Conservation (phyloP, 2,888 invertebrate species). For the Acanthosepion esculentum region DNA sequence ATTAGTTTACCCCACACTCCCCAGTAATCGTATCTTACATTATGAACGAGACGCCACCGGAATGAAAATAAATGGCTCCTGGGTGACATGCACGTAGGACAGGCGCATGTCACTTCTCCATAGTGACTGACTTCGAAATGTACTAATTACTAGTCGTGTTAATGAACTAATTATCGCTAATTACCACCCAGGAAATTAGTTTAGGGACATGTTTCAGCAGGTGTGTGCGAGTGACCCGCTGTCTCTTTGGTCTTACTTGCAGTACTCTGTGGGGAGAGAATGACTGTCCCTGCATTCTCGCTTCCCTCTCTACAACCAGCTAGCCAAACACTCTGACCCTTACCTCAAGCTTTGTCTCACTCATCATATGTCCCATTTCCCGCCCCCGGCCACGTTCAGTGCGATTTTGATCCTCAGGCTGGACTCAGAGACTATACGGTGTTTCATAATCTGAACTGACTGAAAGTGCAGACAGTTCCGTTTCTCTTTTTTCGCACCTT, state of each 20-base stretch:
- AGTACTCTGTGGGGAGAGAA: not conserved
- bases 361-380: not conserved
- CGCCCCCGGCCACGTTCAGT: not conserved
- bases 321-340: not conserved
- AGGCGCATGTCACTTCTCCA: not conserved
- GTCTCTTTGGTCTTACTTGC: not conserved
- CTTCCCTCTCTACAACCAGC: not conserved
- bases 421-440: not conserved
- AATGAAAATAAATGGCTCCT: conserved; percentile 21
- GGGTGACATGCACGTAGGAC: not conserved
- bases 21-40: not conserved
- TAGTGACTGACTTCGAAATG: conserved; percentile 8
- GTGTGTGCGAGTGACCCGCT: not conserved
- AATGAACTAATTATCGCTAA: conserved; percentile 13
- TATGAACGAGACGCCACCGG: not conserved
- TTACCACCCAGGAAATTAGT: conserved; percentile 25
- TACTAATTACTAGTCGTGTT: conserved; percentile 12
- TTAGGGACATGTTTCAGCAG: conserved; percentile 33
- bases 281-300: not conserved
- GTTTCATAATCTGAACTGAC: conserved; percentile 3
- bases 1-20: too few species aligned
- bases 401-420: not conserved
- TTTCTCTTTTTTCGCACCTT: not conserved
- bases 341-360: not conserved
- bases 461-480: not conserved